Base-by-base conservation (phyloP, 2,888 invertebrate species). In the Allygus modestus region DNA sequence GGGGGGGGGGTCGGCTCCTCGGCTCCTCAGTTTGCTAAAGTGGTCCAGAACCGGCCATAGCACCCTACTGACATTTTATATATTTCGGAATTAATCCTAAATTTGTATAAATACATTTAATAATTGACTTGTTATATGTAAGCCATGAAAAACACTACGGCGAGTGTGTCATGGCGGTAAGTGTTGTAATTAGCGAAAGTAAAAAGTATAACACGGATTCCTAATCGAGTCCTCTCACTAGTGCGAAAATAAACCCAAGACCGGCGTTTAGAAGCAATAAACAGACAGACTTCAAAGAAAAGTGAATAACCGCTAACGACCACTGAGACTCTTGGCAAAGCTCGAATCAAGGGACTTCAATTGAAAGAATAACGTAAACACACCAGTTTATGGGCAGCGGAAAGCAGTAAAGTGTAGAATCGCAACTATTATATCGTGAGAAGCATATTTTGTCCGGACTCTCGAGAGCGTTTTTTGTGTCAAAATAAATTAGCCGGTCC, bases 401-500 rank as follows among this genome's bases (percentile, higher is more conserved):
- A 77, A 77, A 77, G 71, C 77, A 23, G 77, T 77, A 77, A 77
- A 71, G 41, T 65, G 37, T 41, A 12, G 71, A 33, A 23, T 37
- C 20, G 23, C 71, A 71, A 77, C 77, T 51, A 77, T 77, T 77
- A 77, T 77, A 23, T 43, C 46, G 51, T 26, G 77, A 77, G 77
- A 46, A 46, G 28, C 51, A 77, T 46, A 77, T 77, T 77, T 46
- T 43, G 77, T 77, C 9, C 51, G 41, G 77, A 2, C 69, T 31
- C 33, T 7, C 15, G 33, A 41, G 71, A n/a, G 11, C 51, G 77
- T 23, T 46, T 43, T n/a, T 46, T 77, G 43, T 28, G 77, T 71
- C 71, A 23, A 71, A 71, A 71, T 77, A 77, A 77, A 77, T 77
- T 28, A 77, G 71, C 51, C 28, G 77, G 28, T 37, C 77, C 51